Evolutionary conservation across 2,888 invertebrate species (phyloP), one percentile per base, ranked within the genome.

Genomic region (Deladenus siricidicola): DNA sequence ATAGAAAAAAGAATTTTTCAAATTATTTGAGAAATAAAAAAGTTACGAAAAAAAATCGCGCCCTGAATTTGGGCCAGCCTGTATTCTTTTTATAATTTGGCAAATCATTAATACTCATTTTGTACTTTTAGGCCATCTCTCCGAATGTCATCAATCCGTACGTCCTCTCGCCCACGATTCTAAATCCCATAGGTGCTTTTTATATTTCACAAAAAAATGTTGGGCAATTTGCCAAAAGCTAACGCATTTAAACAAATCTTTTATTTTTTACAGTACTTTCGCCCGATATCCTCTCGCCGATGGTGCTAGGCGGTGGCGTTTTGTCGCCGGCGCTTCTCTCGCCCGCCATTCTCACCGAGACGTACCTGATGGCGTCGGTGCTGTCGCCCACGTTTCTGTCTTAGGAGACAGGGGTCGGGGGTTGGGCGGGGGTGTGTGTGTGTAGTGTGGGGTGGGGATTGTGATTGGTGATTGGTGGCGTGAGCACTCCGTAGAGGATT

Each of bases 71-170:
- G n/a, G n/a, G n/a, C n/a, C n/a, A n/a, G n/a, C n/a, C n/a, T n/a
- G n/a, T n/a, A n/a, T n/a, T n/a, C n/a, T n/a, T n/a, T n/a, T n/a
- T n/a, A n/a, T n/a, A n/a, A n/a, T n/a, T n/a, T n/a, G n/a, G n/a
- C n/a, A n/a, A n/a, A n/a, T n/a, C n/a, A n/a, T n/a, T n/a, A n/a
- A n/a, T n/a, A n/a, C n/a, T n/a, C 39, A 34, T 34, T 14, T 34
- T 34, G 6, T 34, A 24, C 23, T 2, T 60, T 62, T 42, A 62
- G 58, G 23, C 58, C 3, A 45, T 74, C 4, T 63, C 70, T 0
- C 72, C 71, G 14, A 73, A 71, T 58, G 68, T 72, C 48, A 65
- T 75, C 58, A 75, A 75, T 50, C 74, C 74, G 0, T 75, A 75
- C 58, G 70, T 73, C 1, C 60, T 75, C 3, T 68, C 69, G 2